A percentile compares a stretch with the other conserved stretches of the same genome.
Evolutionary conservation across 2,888 invertebrate species (phyloP).

Genomic region (Conops quadrifasciatus): DNA sequence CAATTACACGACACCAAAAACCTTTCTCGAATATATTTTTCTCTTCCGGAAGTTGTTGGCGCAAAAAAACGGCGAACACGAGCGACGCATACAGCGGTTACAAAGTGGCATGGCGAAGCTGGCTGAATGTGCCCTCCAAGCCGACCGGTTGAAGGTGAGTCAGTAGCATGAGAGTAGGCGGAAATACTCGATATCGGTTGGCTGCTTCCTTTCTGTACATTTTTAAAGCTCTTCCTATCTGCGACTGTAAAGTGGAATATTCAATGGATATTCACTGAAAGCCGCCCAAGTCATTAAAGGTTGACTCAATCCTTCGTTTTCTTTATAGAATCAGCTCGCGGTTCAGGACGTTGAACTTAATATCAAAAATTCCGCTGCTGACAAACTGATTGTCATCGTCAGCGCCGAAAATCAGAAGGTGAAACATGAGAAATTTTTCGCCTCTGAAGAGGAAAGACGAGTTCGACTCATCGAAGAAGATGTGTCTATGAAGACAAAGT

Average conservation of each 20-base stretch:
- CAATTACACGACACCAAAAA: slow-evolving; percentile 97
- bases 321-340: slow-evolving; percentile 65
- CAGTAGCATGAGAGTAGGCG: neutral
- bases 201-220: neutral
- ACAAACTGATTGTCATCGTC: slow-evolving; percentile 87
- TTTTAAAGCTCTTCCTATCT: neutral
- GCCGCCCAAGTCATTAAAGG: no score
- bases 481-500: slow-evolving; percentile 84
- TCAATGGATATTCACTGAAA: no score
- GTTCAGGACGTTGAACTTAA: slow-evolving; percentile 84
- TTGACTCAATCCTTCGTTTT: slow-evolving; percentile 20
- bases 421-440: slow-evolving; percentile 83
- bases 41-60: slow-evolving; percentile 79
- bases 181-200: neutral
- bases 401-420: slow-evolving; percentile 93
- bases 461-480: slow-evolving; percentile 90
- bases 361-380: slow-evolving; percentile 90
- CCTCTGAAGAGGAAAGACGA: slow-evolving; percentile 87
- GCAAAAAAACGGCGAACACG: slow-evolving; percentile 75
- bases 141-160: slow-evolving; percentile 81
- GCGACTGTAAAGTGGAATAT: no score
- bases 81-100: slow-evolving; percentile 80
- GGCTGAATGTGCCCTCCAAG: slow-evolving; percentile 86
- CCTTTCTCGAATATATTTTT: slow-evolving; percentile 94
- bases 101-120: slow-evolving; percentile 91